Base-by-base conservation (phyloP, 2,797 vertebrate genomes). In the Ambastaia sidthimunki region DNA sequence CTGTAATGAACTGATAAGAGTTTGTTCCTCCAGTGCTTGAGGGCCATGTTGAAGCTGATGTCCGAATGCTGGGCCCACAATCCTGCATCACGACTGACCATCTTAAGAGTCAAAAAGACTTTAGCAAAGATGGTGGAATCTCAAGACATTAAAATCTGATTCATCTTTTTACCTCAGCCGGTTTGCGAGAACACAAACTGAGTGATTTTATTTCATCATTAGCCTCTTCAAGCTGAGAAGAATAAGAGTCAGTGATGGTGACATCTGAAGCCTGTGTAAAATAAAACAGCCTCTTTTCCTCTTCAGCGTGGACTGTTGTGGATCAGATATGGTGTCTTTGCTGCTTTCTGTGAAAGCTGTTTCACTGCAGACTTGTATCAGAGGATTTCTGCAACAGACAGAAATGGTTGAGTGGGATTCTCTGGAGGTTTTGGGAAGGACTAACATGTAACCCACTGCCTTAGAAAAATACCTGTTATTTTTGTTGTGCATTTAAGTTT, bases 61-160 rank as follows among this genome's bases (percentile, higher is more conserved):
- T 97, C 95, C 0, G 98, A 99, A 88, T 99, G 97, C 89, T 99
- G 98, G 97, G 97, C 98, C 74, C 94, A 95, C 68, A 99, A 97
- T 87, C 97, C 98, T 63, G 96, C 96, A 62, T 99, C 97, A 4
- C 96, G 98, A 70, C 95, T 99, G 72, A 99, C 98, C 70, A 95
- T 96, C 67, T 91, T 99, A 86, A 92, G 98, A 84, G 96, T 99
- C 84, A 99, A 99, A 95, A 99, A 99, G 91, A 98, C 97, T 0
- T 95, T 99, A 52, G 96, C 96, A 88, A 99, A 99, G 93, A 99
- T 99, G 98, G 98, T 98, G 80, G 97, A 99, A 89, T 96, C 96
- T 7, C 98, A 99, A 89, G 98, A 99, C 86, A 97, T 99, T 89
- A 99, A 99, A 92, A 98, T 98, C 88, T 99, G 95, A 98, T 67